A percentile compares a stretch with the other conserved stretches of the same genome.
Evolutionary conservation across 2,888 invertebrate genomes (phyloP).

Genomic region (Caenorhabditis sp.): DNA sequence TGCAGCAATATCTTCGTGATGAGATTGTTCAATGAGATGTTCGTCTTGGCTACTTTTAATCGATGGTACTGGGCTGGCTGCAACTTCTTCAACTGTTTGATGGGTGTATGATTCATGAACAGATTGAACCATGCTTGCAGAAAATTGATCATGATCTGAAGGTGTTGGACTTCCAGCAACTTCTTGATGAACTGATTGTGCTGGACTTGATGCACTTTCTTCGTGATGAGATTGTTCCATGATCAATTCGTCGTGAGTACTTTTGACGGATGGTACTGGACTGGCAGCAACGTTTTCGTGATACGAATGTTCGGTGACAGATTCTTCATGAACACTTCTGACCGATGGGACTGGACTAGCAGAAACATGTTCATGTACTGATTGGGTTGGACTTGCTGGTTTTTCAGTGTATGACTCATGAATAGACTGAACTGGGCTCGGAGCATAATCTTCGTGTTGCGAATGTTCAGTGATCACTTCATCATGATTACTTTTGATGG

Average conservation of each 20-base stretch:
- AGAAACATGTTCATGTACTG: background rate
- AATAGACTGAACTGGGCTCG: background rate
- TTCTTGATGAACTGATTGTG: background rate
- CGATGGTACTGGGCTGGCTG: background rate
- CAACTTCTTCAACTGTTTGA: too few species aligned
- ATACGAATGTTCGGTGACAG: background rate
- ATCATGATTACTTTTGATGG: background rate
- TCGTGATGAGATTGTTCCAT: too few species aligned
- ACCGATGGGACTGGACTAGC: background rate
- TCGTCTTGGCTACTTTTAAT: too few species aligned
- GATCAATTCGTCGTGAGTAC: background rate
- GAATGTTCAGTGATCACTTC: too few species aligned
- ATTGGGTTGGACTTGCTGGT: background rate
- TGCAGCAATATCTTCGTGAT: background rate
- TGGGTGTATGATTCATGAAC: background rate
- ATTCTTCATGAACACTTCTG: background rate
- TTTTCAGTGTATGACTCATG: background rate
- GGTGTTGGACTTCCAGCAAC: too few species aligned
- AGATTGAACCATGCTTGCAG: background rate
- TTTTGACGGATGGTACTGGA: too few species aligned
- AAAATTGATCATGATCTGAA: background rate
- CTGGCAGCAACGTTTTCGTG: background rate
- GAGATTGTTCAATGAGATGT: too few species aligned
- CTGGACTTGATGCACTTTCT: constrained; percentile 2
- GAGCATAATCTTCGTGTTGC: background rate